phyloP scores from a whole-genome alignment of 2,888 invertebrate species.

The Habrosyne pyritoides region DNA sequence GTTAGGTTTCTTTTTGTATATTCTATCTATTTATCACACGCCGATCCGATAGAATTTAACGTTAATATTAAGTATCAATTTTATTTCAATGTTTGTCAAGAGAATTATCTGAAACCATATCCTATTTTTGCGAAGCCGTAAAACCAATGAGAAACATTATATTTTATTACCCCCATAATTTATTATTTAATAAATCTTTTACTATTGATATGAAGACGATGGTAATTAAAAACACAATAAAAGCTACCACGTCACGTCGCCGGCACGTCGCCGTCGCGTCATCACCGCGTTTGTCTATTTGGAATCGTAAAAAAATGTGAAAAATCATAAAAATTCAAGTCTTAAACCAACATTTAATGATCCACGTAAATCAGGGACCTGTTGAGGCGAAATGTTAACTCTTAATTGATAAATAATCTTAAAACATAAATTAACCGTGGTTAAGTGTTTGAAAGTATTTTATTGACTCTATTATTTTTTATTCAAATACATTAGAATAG shows the following conservation, averaged over 20 bases:
- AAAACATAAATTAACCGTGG: background rate
- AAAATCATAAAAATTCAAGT: constrained; percentile 33
- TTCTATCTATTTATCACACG: too few relatives aligned
- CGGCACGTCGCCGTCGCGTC: background rate
- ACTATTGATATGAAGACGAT: background rate
- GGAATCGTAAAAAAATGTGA: constrained; percentile 18
- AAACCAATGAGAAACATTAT: background rate
- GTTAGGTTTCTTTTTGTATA: too few relatives aligned
- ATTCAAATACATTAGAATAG: too few relatives aligned
- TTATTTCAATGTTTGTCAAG: too few relatives aligned
- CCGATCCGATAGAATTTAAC: too few relatives aligned
- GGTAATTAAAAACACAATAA: background rate
- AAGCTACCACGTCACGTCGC: background rate
- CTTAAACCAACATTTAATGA: constrained; percentile 30
- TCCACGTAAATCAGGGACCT: constrained; percentile 27
- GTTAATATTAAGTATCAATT: too few relatives aligned
- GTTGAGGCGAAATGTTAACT: background rate
- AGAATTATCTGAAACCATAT: too few relatives aligned
- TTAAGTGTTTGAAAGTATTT: background rate
- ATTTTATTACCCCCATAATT: background rate
- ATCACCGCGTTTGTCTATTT: constrained; percentile 8
- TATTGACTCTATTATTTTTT: background rate
- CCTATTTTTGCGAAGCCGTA: background rate
- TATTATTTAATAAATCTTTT: background rate
- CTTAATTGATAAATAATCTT: background rate